A percentile compares a stretch with the other conserved stretches of the same genome.
Evolutionary conservation across 64 coral and sea anemone genomes (phyloP).

Genomic region (Catalaphyllia jardinei): DNA sequence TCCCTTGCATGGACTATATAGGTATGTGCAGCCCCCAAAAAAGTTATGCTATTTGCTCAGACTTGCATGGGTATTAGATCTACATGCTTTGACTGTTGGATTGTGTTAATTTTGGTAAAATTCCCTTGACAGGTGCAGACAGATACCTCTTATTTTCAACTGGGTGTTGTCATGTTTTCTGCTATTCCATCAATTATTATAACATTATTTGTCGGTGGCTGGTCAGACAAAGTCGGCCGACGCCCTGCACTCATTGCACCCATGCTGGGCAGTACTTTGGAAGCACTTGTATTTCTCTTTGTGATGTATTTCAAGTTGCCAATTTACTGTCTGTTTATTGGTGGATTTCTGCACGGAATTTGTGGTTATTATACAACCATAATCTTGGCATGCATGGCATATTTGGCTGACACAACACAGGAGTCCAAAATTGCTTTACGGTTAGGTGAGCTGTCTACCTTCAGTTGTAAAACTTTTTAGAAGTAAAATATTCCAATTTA

Average conservation of each 20-base stretch:
- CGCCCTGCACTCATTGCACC: slow-evolving; percentile 59
- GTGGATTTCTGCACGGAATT: slow-evolving; percentile 59
- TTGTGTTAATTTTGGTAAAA: background rate
- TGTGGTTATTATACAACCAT: slow-evolving; percentile 81
- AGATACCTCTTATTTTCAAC: slow-evolving; percentile 64
- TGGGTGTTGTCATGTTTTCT: slow-evolving; percentile 67
- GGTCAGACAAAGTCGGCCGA: slow-evolving; percentile 75
- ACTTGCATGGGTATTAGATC: background rate
- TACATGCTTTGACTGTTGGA: background rate
- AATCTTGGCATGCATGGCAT: slow-evolving; percentile 71
- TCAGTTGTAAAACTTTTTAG: too few species aligned
- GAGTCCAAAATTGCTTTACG: slow-evolving; percentile 47
- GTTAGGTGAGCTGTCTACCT: slow-evolving; percentile 49
- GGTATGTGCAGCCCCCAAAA: too few species aligned
- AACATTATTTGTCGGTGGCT: slow-evolving; percentile 74
- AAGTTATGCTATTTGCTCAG: too few species aligned
- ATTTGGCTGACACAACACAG: slow-evolving; percentile 87
- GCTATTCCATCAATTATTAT: slow-evolving; percentile 70
- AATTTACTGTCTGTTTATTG: slow-evolving; percentile 85
- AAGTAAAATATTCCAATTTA: too few species aligned
- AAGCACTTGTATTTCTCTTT: slow-evolving; percentile 41
- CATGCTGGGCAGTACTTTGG: slow-evolving; percentile 59
- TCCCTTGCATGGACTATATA: too few species aligned
- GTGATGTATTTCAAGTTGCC: slow-evolving; percentile 74
- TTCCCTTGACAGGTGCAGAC: slow-evolving; percentile 67